Conservation (phyloP, 1,140 invertebrate genomes). For the Latrodectus geometricus region DNA sequence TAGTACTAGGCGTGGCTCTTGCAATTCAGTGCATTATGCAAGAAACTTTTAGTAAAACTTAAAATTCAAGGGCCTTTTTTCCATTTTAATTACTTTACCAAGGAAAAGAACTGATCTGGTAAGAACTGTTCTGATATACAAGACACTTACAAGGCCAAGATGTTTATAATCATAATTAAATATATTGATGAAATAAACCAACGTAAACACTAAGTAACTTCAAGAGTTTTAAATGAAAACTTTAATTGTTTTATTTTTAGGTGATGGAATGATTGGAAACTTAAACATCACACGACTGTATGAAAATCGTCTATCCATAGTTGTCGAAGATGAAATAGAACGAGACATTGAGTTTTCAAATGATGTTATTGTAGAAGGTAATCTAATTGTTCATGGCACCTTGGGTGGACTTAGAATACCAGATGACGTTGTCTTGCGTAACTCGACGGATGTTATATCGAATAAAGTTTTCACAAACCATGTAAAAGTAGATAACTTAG, state of each 20-base stretch:
- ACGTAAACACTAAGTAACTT: too few relatives aligned
- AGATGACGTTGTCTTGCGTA: constrained; percentile 36
- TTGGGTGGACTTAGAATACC: constrained; percentile 29
- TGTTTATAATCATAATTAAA: too few relatives aligned
- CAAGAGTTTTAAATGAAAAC: too few relatives aligned
- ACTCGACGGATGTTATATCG: neutral
- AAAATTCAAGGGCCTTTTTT: too few relatives aligned
- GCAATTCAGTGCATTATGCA: too few relatives aligned
- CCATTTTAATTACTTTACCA: too few relatives aligned
- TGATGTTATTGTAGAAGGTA: constrained; percentile 27
- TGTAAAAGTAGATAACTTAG: constrained; percentile 24
- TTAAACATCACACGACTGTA: constrained; percentile 15
- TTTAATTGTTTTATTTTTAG: neutral
- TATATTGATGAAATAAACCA: too few relatives aligned
- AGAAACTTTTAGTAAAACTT: too few relatives aligned
- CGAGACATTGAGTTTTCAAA: constrained; percentile 26
- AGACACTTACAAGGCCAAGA: too few relatives aligned
- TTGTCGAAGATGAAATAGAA: constrained; percentile 12
- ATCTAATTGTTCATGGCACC: constrained; percentile 21
- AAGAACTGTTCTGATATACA: too few relatives aligned
- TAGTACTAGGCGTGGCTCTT: too few relatives aligned
- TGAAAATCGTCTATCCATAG: constrained; percentile 4
- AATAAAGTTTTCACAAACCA: constrained; percentile 24
- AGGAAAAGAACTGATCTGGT: too few relatives aligned
- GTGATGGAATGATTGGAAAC: constrained; percentile 15